Evolutionary conservation across 2,113 vertebrate genomes (phyloP).

Genomic region (Sinocyclocheilus anshuiensis): DNA sequence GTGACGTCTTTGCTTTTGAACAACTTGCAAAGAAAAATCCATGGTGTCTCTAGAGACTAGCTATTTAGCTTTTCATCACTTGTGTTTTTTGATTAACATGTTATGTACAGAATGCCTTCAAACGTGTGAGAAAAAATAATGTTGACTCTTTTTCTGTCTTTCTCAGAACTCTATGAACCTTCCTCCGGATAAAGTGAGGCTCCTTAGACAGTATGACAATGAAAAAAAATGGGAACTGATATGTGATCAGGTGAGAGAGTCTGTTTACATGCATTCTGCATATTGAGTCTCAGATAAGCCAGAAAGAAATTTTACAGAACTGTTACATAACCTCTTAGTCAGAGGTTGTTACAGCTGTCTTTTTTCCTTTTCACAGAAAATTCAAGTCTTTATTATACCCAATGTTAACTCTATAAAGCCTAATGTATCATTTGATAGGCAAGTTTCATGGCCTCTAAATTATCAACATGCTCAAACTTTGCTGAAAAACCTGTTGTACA

Average conservation of each 20-base stretch:
- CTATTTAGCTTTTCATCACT: neutral
- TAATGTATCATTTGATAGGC: neutral
- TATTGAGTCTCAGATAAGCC: neutral
- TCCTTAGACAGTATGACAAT: slow-evolving; percentile 92
- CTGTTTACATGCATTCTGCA: neutral
- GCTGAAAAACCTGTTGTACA: neutral
- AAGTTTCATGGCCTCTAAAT: neutral
- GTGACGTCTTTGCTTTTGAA: neutral
- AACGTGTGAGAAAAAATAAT: neutral
- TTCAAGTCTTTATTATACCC: neutral
- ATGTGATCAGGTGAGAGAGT: slow-evolving; percentile 86
- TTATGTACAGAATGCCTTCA: neutral
- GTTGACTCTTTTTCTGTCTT: slow-evolving; percentile 32
- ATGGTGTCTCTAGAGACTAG: neutral
- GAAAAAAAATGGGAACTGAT: slow-evolving; percentile 90
- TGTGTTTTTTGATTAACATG: neutral
- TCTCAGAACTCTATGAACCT: slow-evolving; percentile 94
- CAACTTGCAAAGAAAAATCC: neutral
- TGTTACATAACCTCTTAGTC: slow-evolving; percentile 6
- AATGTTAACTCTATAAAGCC: neutral
- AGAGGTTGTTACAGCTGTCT: neutral
- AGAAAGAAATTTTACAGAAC: slow-evolving; percentile 1
- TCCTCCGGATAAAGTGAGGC: slow-evolving; percentile 91
- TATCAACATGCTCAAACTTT: neutral
- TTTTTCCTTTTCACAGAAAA: neutral